Base-by-base conservation (phyloP, 2,888 invertebrate species). In the Patella depressa region DNA sequence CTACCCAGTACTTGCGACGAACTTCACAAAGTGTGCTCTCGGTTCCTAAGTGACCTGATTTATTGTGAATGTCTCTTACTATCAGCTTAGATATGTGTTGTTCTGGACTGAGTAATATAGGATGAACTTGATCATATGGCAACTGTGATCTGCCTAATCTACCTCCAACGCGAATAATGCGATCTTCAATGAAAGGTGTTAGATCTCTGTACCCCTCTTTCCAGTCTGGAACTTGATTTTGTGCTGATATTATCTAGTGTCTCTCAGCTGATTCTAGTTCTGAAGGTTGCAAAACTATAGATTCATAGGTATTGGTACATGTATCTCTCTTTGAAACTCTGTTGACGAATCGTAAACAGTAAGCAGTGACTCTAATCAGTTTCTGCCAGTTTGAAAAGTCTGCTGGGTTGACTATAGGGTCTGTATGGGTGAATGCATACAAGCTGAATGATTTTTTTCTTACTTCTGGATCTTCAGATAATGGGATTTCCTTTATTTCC, bases 351-450 rank as follows among this genome's bases (percentile, higher is more conserved):
- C 73, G 19, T 11, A 77, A 34, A 29, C 72, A 77, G 24, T 77
- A 77, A n/a, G 73, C 73, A 24, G 77, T 77, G 2, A 77, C 73
- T 59, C 53, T 72, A 3, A 77, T 14, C 34, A 77, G 73, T 73
- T 29, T 72, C 45, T 55, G 72, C 45, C 45, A 77, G 24, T 45
- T 53, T 9, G 77, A 77, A 14, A 65, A 77, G 3, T 14, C n/a
- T n/a, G 65, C 5, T 65, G 45, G 69, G 53, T 77, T 69, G n/a
- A 73, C 73, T 24, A 72, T 12, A n/a, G 14, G 24, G 15, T 57
- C 17, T n/a, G 15, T 59, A 19, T 19, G 17, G 59, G 59, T 59
- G 19, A 59, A 19, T 17, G 59, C 17, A 59, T 59, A 74, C 12
- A 74, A 24, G 9, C 15, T 17, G 17, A 24, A 57, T 15, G 57